Evolutionary conservation across 2,888 invertebrate genomes (phyloP).

Genomic region (Allolobophora icterica): DNA sequence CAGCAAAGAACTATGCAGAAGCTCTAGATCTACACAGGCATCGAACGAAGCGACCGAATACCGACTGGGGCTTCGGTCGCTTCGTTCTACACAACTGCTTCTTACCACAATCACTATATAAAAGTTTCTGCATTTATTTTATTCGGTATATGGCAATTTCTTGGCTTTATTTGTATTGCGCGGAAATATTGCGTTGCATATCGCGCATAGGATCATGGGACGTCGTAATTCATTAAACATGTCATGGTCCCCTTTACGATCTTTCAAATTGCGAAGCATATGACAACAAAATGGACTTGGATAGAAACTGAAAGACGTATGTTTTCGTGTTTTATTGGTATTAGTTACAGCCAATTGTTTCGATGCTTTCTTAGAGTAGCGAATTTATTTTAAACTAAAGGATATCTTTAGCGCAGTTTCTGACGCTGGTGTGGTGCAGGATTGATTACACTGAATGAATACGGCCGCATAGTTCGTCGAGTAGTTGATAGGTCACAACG

Average conservation of each 20-base stretch:
- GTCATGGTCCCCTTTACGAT: neutral
- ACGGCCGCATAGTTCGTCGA: neutral
- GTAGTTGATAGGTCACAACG: neutral
- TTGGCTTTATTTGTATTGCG: too few species aligned
- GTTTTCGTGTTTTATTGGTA: too few species aligned
- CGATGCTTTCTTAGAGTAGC: neutral
- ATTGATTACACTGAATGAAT: neutral
- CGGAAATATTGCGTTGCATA: neutral
- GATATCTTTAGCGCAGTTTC: neutral
- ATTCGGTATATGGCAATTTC: too few species aligned
- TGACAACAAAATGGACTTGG: slow-evolving; percentile 12
- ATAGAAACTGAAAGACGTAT: neutral
- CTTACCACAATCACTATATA: too few species aligned
- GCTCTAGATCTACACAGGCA: too few species aligned
- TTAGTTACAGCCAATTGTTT: neutral
- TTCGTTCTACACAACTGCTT: too few species aligned
- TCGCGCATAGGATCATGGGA: neutral
- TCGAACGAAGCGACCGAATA: too few species aligned
- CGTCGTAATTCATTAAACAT: neutral
- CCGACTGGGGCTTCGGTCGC: too few species aligned
- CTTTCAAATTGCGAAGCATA: neutral
- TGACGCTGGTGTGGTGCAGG: neutral
- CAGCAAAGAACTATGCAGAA: too few species aligned
- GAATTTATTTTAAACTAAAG: neutral
- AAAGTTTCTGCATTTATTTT: too few species aligned